A percentile compares a stretch with the other conserved stretches of the same genome.
Evolutionary conservation across 2,888 invertebrate genomes (phyloP).

Genomic region (Brachypalpus laphriformis): DNA sequence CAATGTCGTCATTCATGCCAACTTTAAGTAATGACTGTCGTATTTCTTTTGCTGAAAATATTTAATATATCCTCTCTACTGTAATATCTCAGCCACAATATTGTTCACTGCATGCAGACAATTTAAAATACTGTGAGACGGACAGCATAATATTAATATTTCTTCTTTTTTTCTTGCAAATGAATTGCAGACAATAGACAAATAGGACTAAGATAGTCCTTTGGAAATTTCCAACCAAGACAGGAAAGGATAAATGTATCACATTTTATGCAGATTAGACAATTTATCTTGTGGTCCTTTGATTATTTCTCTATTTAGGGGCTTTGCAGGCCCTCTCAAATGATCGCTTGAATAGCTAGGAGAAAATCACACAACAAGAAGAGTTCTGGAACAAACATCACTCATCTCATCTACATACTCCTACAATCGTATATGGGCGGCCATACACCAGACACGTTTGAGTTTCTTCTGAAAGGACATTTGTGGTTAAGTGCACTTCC

Average conservation of each 20-base stretch:
- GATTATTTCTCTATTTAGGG: slow-evolving; percentile 21
- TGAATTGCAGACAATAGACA: not conserved
- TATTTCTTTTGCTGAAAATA: not conserved
- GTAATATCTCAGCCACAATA: not conserved
- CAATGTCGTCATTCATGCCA: not conserved
- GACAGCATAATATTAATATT: not conserved
- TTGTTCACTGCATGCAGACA: not conserved
- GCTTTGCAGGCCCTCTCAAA: not conserved
- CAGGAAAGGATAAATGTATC: slow-evolving; percentile 27
- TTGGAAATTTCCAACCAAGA: not conserved
- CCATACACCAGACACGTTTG: slow-evolving; percentile 26
- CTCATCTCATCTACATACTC: slow-evolving; percentile 55
- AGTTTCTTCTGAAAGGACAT: slow-evolving; percentile 46
- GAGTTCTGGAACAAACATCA: slow-evolving; percentile 36
- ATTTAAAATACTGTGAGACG: not conserved
- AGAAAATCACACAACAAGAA: slow-evolving; percentile 23
- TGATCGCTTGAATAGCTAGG: slow-evolving; percentile 1
- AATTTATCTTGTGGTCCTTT: slow-evolving; percentile 42
- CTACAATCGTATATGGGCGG: slow-evolving; percentile 15
- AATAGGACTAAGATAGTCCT: not conserved
- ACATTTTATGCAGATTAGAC: slow-evolving; percentile 48
- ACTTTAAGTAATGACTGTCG: not conserved
- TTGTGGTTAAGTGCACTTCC: slow-evolving; percentile 61
- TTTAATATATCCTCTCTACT: not conserved
- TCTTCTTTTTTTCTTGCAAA: not conserved